Evolutionary conservation across 2,888 invertebrate species (phyloP).

Genomic region (Amblyjoppa fuscipennis): DNA sequence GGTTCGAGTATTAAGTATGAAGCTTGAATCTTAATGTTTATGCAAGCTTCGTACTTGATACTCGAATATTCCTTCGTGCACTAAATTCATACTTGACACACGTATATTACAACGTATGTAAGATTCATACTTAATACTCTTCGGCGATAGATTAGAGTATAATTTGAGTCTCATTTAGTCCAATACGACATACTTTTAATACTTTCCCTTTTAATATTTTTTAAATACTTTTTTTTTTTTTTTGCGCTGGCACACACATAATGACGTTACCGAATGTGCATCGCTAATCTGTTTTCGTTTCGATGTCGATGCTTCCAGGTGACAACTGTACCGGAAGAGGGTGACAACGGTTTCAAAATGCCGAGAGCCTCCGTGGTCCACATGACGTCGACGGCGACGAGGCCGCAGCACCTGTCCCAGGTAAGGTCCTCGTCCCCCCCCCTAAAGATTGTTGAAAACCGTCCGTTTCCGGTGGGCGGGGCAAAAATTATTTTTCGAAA

Average conservation of each 20-base stretch:
- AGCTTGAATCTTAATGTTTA: too few relatives aligned
- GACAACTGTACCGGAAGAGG: conserved; percentile 83
- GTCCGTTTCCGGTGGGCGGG: conserved; percentile 15
- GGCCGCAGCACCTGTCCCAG: conserved; percentile 84
- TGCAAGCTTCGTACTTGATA: too few relatives aligned
- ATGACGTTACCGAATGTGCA: not conserved
- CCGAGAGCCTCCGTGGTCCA: conserved; percentile 83
- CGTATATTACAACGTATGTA: too few relatives aligned
- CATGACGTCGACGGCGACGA: conserved; percentile 83
- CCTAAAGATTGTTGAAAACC: not conserved
- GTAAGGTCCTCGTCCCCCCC: conserved; percentile 70
- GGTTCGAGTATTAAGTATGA: too few relatives aligned
- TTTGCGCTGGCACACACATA: not conserved
- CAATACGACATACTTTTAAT: too few relatives aligned
- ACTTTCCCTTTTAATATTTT: too few relatives aligned
- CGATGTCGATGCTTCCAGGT: conserved; percentile 77
- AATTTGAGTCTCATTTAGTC: too few relatives aligned
- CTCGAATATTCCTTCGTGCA: too few relatives aligned
- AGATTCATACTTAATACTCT: too few relatives aligned
- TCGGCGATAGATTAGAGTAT: too few relatives aligned
- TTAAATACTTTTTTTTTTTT: too few relatives aligned
- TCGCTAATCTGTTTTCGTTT: conserved; percentile 14
- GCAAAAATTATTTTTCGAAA: conserved; percentile 19
- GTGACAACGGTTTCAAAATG: conserved; percentile 82
- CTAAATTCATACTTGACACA: too few relatives aligned